Percentiles rank a stretch among this genome's conserved stretches.
These are phyloP conservation scores for Sinopyrophorus schimmeli DNA, from an alignment of 2,888 invertebrate genomes.

Conservation along the genomic window DNA sequence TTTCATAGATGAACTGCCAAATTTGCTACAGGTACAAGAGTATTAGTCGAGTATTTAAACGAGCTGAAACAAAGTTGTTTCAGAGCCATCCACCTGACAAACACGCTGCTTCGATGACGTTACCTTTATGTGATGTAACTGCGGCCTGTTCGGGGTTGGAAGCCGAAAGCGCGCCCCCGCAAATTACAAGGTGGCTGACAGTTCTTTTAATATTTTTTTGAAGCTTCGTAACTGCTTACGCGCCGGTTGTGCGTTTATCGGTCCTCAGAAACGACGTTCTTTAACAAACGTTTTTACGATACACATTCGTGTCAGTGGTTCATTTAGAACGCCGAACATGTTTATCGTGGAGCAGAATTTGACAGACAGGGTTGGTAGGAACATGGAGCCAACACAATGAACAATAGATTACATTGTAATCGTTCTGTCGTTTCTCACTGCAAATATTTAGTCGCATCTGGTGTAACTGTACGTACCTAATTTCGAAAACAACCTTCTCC, in stretches of 20 bases:
- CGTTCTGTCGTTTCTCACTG: slow-evolving; percentile 32
- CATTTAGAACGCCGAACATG: slow-evolving; percentile 32
- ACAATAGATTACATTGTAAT: slow-evolving; percentile 49
- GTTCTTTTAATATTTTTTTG: no score
- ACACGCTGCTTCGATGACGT: slow-evolving; percentile 28
- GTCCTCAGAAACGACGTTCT: slow-evolving; percentile 14
- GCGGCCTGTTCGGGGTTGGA: slow-evolving; percentile 19
- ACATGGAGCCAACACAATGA: slow-evolving; percentile 45
- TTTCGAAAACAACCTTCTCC: slow-evolving; percentile 12
- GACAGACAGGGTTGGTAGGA: slow-evolving; percentile 40
- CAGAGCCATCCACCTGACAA: slow-evolving; percentile 31
- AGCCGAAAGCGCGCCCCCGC: slow-evolving; percentile 16
- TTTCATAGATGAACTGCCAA: slow-evolving; percentile 53
- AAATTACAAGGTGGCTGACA: slow-evolving; percentile 26
- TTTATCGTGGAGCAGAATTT: slow-evolving; percentile 36
- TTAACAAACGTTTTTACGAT: slow-evolving; percentile 15
- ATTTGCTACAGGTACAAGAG: slow-evolving; percentile 40
- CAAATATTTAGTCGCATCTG: slow-evolving; percentile 24
- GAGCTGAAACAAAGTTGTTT: slow-evolving; percentile 49
- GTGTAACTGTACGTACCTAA: slow-evolving; percentile 18
- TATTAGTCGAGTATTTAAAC: slow-evolving; percentile 46
- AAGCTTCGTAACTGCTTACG: slow-evolving; percentile 11
- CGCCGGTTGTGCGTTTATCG: slow-evolving; percentile 15
- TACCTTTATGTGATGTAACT: slow-evolving; percentile 30
- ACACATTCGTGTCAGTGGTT: slow-evolving; percentile 17